phyloP scores from a whole-genome alignment of 2,888 invertebrate genomes.

The Ecdyonurus torrentis region DNA sequence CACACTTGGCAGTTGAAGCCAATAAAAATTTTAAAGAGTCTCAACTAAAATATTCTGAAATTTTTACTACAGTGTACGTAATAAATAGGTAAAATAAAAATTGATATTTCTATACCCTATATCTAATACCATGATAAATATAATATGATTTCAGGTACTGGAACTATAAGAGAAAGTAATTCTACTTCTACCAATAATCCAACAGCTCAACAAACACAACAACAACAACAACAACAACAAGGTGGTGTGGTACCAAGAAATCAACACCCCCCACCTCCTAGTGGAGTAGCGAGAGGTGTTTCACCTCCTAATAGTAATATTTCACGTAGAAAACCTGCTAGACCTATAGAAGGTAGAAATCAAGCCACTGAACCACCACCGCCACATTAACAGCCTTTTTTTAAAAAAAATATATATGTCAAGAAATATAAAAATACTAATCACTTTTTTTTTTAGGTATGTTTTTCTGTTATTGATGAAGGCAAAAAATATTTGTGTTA shows the following conservation, averaged over 20 bases:
- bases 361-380: conserved; percentile 31
- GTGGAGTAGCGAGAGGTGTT: conserved; percentile 25
- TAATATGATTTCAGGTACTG: conserved; percentile 15
- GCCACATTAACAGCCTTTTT: conserved; percentile 25
- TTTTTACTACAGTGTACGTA: too few species aligned
- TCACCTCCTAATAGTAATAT: conserved; percentile 11
- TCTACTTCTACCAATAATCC: neutral
- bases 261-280: conserved; percentile 15
- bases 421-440: too few species aligned
- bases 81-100: too few species aligned
- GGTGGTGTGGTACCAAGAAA: conserved; percentile 7
- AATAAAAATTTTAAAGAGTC: too few species aligned
- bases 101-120: too few species aligned
- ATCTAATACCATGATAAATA: conserved; percentile 4
- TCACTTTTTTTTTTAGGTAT: too few species aligned
- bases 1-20: too few species aligned
- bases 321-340: conserved; percentile 29
- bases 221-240: too few species aligned
- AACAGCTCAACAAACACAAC: too few species aligned
- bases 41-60: too few species aligned
- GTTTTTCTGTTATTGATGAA: neutral
- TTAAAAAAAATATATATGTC: neutral
- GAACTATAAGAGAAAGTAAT: conserved; percentile 16
- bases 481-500: neutral
- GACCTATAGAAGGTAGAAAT: conserved; percentile 29